phyloP scores from a whole-genome alignment of 2,888 invertebrate genomes.

The Agrochola macilenta region DNA sequence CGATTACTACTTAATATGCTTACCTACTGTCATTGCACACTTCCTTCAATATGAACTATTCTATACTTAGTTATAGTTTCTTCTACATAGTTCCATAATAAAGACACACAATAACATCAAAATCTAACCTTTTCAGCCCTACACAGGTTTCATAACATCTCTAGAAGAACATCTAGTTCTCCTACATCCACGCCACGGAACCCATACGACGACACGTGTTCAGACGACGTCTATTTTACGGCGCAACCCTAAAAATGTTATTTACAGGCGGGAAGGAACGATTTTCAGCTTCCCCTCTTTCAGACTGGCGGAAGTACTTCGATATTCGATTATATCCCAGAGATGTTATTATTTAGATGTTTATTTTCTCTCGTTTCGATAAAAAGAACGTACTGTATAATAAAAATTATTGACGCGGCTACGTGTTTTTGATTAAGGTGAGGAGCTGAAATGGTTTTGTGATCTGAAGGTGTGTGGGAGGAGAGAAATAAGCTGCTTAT shows the following conservation, averaged over 20 bases:
- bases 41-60: not conserved
- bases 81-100: not conserved
- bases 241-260: slow-evolving; percentile 79
- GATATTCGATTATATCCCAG: slow-evolving; percentile 69
- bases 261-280: slow-evolving; percentile 80
- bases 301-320: slow-evolving; percentile 69
- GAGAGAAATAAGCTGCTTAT: slow-evolving; percentile 12
- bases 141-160: not conserved
- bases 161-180: slow-evolving; percentile 36
- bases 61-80: not conserved
- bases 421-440: slow-evolving; percentile 49
- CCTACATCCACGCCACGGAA: slow-evolving; percentile 50
- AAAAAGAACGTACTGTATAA: slow-evolving; percentile 15
- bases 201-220: slow-evolving; percentile 74
- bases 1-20: not conserved
- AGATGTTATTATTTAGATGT: slow-evolving; percentile 61
- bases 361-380: slow-evolving; percentile 58
- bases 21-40: not conserved
- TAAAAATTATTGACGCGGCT: slow-evolving; percentile 50
- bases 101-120: too few species aligned
- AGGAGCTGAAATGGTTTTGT: slow-evolving; percentile 13
- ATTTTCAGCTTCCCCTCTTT: slow-evolving; percentile 76
- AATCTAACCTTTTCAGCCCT: not conserved
- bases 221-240: slow-evolving; percentile 78
- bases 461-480: not conserved